Evolutionary conservation across 37 sponge, comb jelly and placozoan species (phyloP).

Genomic region (Axinella damicornis): DNA sequence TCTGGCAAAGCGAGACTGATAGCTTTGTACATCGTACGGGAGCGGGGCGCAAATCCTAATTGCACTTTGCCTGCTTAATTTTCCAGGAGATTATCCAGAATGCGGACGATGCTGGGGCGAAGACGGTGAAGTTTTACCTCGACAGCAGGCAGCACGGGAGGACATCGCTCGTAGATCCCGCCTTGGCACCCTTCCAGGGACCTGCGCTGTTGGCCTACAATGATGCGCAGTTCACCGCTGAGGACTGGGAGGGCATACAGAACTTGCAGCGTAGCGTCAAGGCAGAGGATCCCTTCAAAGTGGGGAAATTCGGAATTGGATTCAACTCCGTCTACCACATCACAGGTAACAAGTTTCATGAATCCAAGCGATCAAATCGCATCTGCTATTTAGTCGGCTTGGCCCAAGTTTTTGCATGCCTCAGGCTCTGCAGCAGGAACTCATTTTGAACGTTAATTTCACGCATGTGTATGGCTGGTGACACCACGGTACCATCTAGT

Average conservation of each 20-base stretch:
- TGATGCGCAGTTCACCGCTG: conserved; percentile 50
- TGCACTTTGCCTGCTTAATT: too few species aligned
- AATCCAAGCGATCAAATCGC: too few species aligned
- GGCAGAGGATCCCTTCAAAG: conserved; percentile 60
- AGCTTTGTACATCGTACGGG: too few species aligned
- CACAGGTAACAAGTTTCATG: too few species aligned
- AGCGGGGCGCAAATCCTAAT: too few species aligned
- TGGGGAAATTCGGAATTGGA: conserved; percentile 67
- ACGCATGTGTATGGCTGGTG: too few species aligned
- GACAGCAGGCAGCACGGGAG: conserved; percentile 31
- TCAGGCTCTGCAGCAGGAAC: too few species aligned
- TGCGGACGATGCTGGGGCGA: conserved; percentile 81
- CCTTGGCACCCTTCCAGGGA: conserved; percentile 25
- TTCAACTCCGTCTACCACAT: conserved; percentile 73
- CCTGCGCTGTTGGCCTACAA: conserved; percentile 62
- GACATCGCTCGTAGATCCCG: background rate
- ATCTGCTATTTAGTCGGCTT: too few species aligned
- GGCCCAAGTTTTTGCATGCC: too few species aligned
- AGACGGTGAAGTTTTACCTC: conserved; percentile 53
- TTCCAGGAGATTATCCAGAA: conserved; percentile 75
- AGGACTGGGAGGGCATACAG: conserved; percentile 62
- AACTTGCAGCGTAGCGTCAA: conserved; percentile 46
- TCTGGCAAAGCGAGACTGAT: too few species aligned
- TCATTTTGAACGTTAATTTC: too few species aligned
- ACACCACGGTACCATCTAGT: too few species aligned